Evolutionary conservation across 2,113 vertebrate genomes (phyloP).

Genomic region (Oenanthe oenanthe): DNA sequence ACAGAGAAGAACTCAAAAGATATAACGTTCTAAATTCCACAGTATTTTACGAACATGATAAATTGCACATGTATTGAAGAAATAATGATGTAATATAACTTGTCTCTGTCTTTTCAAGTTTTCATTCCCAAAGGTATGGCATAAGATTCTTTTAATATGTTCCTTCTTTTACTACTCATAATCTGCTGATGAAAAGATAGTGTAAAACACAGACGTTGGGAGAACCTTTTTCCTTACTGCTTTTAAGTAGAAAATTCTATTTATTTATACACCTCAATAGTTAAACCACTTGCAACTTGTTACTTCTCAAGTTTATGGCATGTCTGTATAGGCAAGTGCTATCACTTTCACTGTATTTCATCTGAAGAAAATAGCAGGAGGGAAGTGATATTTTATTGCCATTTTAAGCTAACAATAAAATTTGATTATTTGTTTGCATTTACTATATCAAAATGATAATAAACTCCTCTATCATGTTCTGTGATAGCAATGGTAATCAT

Average conservation of each 20-base stretch:
- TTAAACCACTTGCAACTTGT: neutral
- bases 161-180: neutral
- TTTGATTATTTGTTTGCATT: neutral
- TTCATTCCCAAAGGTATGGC: neutral
- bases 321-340: neutral
- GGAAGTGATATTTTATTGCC: neutral
- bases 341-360: neutral
- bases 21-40: neutral
- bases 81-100: neutral
- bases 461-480: neutral
- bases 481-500: neutral
- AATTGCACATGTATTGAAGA: neutral
- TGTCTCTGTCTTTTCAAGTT: neutral
- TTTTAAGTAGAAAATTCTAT: neutral
- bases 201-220: neutral
- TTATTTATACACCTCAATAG: neutral
- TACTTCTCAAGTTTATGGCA: neutral
- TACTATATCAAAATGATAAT: neutral
- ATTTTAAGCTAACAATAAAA: neutral
- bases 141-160: neutral
- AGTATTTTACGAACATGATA: neutral
- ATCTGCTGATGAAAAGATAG: neutral
- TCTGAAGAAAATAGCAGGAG: neutral
- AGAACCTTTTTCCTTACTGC: neutral
- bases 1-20: neutral